phyloP scores from a whole-genome alignment of 1,140 invertebrate genomes.

The Asbolus verrucosus region DNA sequence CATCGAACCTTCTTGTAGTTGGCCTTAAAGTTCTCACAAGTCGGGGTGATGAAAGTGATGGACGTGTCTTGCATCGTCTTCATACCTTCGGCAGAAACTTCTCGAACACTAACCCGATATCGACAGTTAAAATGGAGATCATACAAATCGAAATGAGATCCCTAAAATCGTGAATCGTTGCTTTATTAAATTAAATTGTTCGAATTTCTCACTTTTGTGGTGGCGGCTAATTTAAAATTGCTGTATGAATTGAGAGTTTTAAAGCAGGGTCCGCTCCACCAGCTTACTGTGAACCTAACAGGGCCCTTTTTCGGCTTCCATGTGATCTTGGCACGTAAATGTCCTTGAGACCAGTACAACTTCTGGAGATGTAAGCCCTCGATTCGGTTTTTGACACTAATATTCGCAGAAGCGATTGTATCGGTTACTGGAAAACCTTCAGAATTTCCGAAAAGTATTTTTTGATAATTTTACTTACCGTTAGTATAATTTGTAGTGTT shows the following conservation, averaged over 20 bases:
- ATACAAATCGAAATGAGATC: slow-evolving; percentile 57
- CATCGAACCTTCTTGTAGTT: too few relatives aligned
- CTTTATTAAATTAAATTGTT: not conserved
- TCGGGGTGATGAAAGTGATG: slow-evolving; percentile 58
- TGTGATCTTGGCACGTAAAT: slow-evolving; percentile 66
- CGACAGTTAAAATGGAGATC: slow-evolving; percentile 58
- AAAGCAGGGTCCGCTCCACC: slow-evolving; percentile 56
- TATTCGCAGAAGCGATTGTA: not conserved
- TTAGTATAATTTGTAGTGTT: slow-evolving; percentile 72
- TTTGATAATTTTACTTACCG: slow-evolving; percentile 53
- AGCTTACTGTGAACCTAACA: slow-evolving; percentile 55
- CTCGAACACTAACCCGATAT: slow-evolving; percentile 57
- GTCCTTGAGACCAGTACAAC: slow-evolving; percentile 67
- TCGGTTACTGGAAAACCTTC: not conserved
- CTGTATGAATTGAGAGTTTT: slow-evolving; percentile 41
- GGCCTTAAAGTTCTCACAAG: slow-evolving; percentile 54
- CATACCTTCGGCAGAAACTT: slow-evolving; percentile 48
- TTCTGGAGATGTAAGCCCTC: slow-evolving; percentile 67
- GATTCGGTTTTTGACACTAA: slow-evolving; percentile 55
- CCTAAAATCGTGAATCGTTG: slow-evolving; percentile 51
- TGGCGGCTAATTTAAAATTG: slow-evolving; percentile 55
- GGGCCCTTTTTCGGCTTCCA: slow-evolving; percentile 63
- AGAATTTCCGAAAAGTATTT: not conserved
- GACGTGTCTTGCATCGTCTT: slow-evolving; percentile 55
- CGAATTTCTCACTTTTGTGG: slow-evolving; percentile 53